Evolutionary conservation across 2,888 invertebrate species (phyloP).

Genomic region (Drosophila diplacantha): DNA sequence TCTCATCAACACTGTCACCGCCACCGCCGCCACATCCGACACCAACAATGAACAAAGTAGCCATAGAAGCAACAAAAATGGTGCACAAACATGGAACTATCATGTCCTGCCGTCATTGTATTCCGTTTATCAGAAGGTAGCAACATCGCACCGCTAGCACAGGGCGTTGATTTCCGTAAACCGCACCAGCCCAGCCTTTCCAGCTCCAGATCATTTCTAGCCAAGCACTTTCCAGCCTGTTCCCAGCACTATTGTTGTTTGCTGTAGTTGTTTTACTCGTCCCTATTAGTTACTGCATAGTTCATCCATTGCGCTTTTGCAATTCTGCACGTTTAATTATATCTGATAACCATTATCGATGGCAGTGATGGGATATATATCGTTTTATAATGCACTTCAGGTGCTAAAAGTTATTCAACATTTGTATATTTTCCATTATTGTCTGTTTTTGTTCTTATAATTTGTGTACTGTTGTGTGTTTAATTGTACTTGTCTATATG

Average conservation of each 20-base stretch:
- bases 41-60: slow-evolving; percentile 54
- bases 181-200: slow-evolving; percentile 4
- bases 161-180: slow-evolving; percentile 6
- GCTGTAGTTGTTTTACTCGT: slow-evolving; percentile 18
- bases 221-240: slow-evolving; percentile 12
- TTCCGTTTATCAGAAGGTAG: slow-evolving; percentile 91
- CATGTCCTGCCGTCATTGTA: slow-evolving; percentile 91
- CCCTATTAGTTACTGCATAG: slow-evolving; percentile 15
- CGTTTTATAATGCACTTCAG: neutral
- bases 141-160: slow-evolving; percentile 15
- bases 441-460: slow-evolving; percentile 20
- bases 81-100: slow-evolving; percentile 85
- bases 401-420: neutral
- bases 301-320: slow-evolving; percentile 30
- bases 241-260: slow-evolving; percentile 5
- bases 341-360: neutral
- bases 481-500: slow-evolving; percentile 38
- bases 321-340: slow-evolving; percentile 29
- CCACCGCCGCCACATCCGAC: slow-evolving; percentile 59
- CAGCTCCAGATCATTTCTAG: slow-evolving; percentile 12
- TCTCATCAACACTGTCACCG: slow-evolving; percentile 49
- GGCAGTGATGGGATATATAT: slow-evolving; percentile 9
- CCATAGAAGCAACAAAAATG: slow-evolving; percentile 68
- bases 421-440: slow-evolving; percentile 4
- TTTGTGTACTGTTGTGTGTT: slow-evolving; percentile 35